These are phyloP conservation scores for Artemia franciscana DNA, from an alignment of 1,140 invertebrate genomes.

Conservation along the genomic window DNA sequence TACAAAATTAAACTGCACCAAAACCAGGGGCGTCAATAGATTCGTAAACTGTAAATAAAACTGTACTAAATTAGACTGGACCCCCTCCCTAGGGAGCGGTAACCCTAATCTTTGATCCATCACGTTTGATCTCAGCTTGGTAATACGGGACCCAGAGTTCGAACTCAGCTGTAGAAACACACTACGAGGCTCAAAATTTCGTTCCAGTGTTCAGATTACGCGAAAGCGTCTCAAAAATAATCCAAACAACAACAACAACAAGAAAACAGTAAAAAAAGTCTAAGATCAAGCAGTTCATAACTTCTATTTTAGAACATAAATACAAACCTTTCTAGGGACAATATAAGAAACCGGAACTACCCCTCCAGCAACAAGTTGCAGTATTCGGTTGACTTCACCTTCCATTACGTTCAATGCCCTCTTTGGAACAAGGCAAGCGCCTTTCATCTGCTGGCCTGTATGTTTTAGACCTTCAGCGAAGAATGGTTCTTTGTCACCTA, in stretches of 20 bases:
- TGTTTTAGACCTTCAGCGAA: conserved; percentile 57
- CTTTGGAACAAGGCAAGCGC: conserved; percentile 72
- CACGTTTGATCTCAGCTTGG: no score
- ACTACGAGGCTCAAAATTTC: no score
- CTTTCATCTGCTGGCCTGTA: conserved; percentile 69
- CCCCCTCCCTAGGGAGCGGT: no score
- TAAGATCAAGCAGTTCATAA: conserved; percentile 1
- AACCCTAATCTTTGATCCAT: no score
- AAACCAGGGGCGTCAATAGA: no score
- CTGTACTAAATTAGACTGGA: no score
- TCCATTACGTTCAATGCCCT: conserved; percentile 77
- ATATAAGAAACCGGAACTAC: conserved; percentile 81
- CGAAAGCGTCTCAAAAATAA: neutral
- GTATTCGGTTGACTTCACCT: conserved; percentile 69
- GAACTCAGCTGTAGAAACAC: no score
- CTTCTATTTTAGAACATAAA: neutral
- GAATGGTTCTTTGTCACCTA: conserved; percentile 54
- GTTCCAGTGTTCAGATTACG: no score
- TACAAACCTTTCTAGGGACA: conserved; percentile 57
- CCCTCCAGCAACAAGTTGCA: conserved; percentile 56
- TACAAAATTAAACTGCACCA: no score
- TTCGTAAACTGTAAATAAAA: no score
- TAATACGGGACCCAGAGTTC: no score
- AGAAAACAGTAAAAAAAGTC: conserved; percentile 6
- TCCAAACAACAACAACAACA: no score